A percentile compares a stretch with the other conserved stretches of the same genome.
phyloP scores from a whole-genome alignment of 2,113 vertebrate genomes.

The Pogonocichla stellata region DNA sequence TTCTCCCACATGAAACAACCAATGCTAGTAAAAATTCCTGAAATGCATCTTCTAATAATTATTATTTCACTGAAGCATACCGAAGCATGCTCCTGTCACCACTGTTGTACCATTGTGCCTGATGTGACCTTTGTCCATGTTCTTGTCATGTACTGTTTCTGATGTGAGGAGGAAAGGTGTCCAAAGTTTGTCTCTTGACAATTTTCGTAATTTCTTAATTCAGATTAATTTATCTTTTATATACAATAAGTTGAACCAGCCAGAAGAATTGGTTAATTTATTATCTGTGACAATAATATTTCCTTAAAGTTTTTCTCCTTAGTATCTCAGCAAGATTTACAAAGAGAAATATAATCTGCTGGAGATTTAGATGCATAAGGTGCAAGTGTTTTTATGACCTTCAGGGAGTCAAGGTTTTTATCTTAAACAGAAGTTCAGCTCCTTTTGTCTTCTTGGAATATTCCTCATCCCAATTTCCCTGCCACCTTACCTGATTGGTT shows the following conservation, averaged over 20 bases:
- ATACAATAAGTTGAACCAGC: not conserved
- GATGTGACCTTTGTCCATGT: not conserved
- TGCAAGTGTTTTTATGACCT: not conserved
- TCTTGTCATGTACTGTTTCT: not conserved
- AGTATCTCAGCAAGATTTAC: not conserved
- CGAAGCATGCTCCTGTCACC: not conserved
- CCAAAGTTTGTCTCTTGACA: not conserved
- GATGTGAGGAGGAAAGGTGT: not conserved
- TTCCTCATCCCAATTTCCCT: not conserved
- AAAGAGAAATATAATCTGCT: not conserved
- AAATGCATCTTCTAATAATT: not conserved
- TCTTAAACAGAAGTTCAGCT: not conserved
- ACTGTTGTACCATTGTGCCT: accelerated
- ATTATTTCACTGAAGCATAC: not conserved
- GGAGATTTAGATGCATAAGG: accelerated
- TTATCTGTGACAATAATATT: not conserved
- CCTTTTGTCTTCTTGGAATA: not conserved
- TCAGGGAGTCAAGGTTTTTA: not conserved
- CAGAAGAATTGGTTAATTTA: not conserved
- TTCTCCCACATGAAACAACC: not conserved
- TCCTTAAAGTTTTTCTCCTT: not conserved
- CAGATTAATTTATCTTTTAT: not conserved
- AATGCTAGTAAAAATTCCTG: not conserved
- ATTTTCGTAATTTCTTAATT: not conserved
- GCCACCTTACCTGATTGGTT: not conserved